A percentile compares a stretch with the other conserved stretches of the same genome.
Conservation (phyloP, 2,113 vertebrate genomes). For the Hepsetus odoe region DNA sequence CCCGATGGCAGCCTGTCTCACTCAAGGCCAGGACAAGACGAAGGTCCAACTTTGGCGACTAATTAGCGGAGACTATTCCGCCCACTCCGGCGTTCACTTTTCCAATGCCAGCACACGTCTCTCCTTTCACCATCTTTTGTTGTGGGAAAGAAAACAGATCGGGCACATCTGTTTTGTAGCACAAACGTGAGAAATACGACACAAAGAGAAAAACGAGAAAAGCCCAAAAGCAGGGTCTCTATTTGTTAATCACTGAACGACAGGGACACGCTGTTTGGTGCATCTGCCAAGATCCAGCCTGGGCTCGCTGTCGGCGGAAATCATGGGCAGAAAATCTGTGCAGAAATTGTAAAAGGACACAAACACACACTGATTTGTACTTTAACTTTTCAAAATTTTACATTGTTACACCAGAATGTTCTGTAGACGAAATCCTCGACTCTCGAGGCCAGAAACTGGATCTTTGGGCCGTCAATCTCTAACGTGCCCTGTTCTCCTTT, state of each 20-base stretch:
- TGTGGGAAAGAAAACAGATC: conserved; percentile 3
- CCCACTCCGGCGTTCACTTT: conserved; percentile 22
- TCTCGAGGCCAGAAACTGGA: too few relatives aligned
- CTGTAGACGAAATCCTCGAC: too few relatives aligned
- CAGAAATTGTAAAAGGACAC: background rate
- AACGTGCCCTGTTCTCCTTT: too few relatives aligned
- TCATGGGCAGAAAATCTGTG: background rate
- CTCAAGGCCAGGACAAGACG: conserved; percentile 44
- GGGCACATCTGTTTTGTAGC: background rate
- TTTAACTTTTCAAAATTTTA: background rate
- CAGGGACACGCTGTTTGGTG: background rate
- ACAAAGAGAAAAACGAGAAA: background rate
- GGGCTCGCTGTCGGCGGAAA: background rate
- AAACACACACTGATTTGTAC: background rate
- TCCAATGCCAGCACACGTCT: conserved; percentile 8
- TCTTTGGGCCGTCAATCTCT: too few relatives aligned
- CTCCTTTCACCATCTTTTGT: conserved; percentile 20
- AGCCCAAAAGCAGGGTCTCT: conserved; percentile 15
- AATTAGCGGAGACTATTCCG: conserved; percentile 47
- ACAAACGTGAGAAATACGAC: background rate
- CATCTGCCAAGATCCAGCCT: background rate
- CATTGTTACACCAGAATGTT: background rate
- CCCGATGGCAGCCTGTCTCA: conserved; percentile 19
- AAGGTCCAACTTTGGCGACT: conserved; percentile 29
- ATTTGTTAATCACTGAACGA: conserved; percentile 6